Evolutionary conservation across 2,113 vertebrate species (phyloP).

Genomic region (Nannospalax galili): DNA sequence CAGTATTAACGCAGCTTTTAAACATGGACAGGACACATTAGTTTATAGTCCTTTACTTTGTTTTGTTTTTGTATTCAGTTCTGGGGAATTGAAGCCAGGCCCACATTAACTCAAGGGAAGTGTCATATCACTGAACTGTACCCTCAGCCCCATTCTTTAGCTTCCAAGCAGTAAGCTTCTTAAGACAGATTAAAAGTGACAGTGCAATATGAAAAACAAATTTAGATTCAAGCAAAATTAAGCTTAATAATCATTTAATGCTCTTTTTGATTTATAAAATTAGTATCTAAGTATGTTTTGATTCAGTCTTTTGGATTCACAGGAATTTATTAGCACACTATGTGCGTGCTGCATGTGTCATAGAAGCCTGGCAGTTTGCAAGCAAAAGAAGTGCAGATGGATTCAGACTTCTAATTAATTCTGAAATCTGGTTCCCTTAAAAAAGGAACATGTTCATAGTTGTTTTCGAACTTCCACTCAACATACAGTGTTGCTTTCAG

Average conservation of each 20-base stretch:
- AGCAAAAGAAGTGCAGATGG: conserved; percentile 72
- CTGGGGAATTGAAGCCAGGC: background rate
- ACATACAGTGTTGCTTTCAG: conserved; percentile 72
- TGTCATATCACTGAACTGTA: background rate
- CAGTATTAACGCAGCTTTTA: background rate
- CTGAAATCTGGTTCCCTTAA: conserved; percentile 73
- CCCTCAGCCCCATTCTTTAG: background rate
- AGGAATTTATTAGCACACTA: background rate
- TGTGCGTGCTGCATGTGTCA: background rate
- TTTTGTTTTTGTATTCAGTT: background rate
- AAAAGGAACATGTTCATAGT: conserved; percentile 44
- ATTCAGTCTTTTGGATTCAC: background rate
- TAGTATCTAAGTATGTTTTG: background rate
- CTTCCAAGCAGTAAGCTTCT: background rate
- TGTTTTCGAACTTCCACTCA: conserved; percentile 68
- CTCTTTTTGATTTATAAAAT: background rate
- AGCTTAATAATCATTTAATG: background rate
- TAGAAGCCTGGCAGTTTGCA: background rate
- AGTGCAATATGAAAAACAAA: background rate
- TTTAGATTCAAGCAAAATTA: background rate
- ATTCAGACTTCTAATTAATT: conserved; percentile 82
- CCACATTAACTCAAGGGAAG: accelerated
- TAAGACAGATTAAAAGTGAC: background rate
- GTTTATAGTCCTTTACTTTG: background rate
- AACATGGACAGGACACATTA: background rate